Conservation (phyloP, 2,113 vertebrate species). For the Elgaria multicarinata region DNA sequence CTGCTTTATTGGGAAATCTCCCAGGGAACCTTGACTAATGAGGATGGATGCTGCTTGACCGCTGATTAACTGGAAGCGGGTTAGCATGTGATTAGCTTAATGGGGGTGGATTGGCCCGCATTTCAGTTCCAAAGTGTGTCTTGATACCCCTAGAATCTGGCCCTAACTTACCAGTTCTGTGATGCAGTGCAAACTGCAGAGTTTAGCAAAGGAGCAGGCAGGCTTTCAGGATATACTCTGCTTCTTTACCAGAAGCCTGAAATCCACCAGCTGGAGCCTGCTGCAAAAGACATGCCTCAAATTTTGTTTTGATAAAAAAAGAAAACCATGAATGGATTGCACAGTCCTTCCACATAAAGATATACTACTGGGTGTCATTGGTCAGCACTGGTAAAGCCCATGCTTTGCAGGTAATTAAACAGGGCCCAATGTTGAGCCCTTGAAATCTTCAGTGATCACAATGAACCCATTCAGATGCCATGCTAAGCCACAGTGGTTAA, state of each 20-base stretch:
- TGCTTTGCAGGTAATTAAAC: background rate
- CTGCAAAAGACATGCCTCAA: background rate
- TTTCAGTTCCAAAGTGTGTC: conserved; percentile 3
- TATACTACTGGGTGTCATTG: no score
- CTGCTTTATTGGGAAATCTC: conserved; percentile 46
- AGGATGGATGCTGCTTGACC: conserved; percentile 49
- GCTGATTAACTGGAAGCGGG: conserved; percentile 42
- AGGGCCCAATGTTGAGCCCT: background rate
- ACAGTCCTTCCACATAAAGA: no score
- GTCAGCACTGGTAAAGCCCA: background rate
- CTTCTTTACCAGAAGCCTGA: background rate
- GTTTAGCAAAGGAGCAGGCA: background rate
- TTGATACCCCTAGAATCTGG: conserved; percentile 17
- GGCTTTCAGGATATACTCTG: background rate
- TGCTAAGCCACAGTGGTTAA: no score
- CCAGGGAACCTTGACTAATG: conserved; percentile 41
- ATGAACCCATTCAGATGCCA: no score
- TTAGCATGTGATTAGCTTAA: conserved; percentile 17
- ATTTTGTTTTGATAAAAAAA: no score
- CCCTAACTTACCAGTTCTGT: conserved; percentile 14
- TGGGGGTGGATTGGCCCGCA: background rate
- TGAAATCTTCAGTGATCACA: background rate
- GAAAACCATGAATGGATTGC: no score
- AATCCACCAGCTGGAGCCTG: background rate
- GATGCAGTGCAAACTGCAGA: background rate